A percentile compares a stretch with the other conserved stretches of the same genome.
Evolutionary conservation across 2,888 invertebrate species (phyloP).

Genomic region (Phasia obesa): DNA sequence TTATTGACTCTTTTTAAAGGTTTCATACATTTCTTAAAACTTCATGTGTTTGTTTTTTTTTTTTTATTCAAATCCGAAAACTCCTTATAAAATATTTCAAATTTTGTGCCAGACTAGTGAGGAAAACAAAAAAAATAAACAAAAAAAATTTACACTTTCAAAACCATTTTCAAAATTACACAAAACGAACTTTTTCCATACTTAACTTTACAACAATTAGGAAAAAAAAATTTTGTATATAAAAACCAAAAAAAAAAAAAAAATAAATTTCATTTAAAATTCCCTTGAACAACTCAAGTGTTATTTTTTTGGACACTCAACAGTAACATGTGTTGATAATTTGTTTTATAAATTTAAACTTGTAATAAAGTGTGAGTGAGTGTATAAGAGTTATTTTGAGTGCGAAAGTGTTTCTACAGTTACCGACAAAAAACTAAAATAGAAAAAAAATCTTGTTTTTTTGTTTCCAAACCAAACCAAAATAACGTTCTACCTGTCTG

Average conservation of each 20-base stretch:
- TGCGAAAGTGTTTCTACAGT: neutral
- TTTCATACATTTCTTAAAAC: no score
- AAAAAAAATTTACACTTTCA: no score
- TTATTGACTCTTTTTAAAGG: no score
- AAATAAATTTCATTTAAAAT: constrained; percentile 32
- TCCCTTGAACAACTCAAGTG: constrained; percentile 47
- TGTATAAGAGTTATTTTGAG: neutral
- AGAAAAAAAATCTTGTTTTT: constrained; percentile 20
- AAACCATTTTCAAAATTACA: no score
- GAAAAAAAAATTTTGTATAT: neutral
- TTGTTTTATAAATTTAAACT: constrained; percentile 55
- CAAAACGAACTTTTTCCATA: neutral
- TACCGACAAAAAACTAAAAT: constrained; percentile 43
- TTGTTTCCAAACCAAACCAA: constrained; percentile 27
- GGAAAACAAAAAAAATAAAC: no score
- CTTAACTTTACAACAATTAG: neutral
- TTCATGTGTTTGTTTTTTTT: no score
- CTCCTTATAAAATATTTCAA: no score
- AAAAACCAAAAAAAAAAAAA: constrained; percentile 6
- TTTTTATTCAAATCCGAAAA: no score
- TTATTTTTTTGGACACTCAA: constrained; percentile 59
- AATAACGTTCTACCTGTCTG: constrained; percentile 60
- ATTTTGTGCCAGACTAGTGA: no score
- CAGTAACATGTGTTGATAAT: constrained; percentile 65
- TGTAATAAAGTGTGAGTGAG: neutral